Evolutionary conservation across 2,888 invertebrate genomes (phyloP), one percentile per base, ranked within the genome.

Genomic region (Melipona beecheii): DNA sequence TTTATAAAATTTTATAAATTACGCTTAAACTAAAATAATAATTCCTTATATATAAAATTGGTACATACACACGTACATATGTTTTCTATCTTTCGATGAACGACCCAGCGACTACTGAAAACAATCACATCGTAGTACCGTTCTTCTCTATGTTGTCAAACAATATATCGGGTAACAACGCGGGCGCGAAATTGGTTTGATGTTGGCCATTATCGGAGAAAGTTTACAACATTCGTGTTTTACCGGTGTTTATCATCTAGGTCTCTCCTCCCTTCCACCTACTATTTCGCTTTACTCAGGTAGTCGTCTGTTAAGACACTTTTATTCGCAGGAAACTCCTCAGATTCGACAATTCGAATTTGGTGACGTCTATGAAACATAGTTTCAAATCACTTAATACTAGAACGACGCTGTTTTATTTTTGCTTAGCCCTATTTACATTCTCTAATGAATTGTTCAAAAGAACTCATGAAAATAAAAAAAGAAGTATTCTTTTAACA

Each of bases 161-260:
- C 83, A 86, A 77, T 89, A 89, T 81, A 86, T 79, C 89, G 81
- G 71, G 76, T 92, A 91, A 91, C 90, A 90, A 90, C 89, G 87
- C 86, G 85, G 79, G 84, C 85, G 86, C 86, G 85, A 91, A 91
- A 93, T 93, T 91, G 90, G 89, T 87, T 92, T 88, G 89, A 93
- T 91, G 93, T 90, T 88, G 89, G 88, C 90, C 90, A 92, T 92
- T 93, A 93, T 92, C 91, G 91, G 91, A 88, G 92, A 93, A 93
- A 93, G 91, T 93, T 93, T 90, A 89, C 90, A 88, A 79, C 86
- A 87, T 90, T 91, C 90, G 90, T 91, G 91, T 91, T 92, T 92
- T 91, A 91, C 89, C 86, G 89, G 89, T 91, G 91, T 92, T 92
- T 90, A 92, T 92, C 92, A 92, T 90, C 90, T 86, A 81, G 86